These are phyloP conservation scores for Lasioglossum villosulum DNA, from an alignment of 2,888 invertebrate species.

Conservation along the genomic window DNA sequence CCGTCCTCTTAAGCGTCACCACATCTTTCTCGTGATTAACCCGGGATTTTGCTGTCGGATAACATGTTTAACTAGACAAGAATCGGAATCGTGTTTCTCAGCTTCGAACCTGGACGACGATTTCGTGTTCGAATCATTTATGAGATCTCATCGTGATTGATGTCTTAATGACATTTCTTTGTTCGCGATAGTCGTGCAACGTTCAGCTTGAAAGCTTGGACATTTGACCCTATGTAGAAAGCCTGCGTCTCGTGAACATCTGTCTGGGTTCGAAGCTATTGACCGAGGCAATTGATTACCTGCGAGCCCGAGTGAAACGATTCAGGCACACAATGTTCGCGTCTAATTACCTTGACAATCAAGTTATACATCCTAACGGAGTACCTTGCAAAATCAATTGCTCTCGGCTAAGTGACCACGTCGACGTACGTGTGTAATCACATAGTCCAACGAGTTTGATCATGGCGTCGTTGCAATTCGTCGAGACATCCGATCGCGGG, in stretches of 20 bases:
- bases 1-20: not conserved
- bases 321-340: not conserved
- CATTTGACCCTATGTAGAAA: not conserved
- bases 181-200: not conserved
- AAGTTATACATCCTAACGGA: not conserved
- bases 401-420: conserved; percentile 50
- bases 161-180: not conserved
- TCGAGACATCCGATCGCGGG: not conserved
- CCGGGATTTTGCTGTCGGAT: not conserved
- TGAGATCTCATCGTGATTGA: not conserved
- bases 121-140: not conserved
- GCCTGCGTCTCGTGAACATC: not conserved
- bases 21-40: not conserved
- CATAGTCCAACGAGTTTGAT: conserved; percentile 73
- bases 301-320: conserved; percentile 19
- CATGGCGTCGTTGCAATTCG: not conserved
- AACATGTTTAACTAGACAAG: not conserved
- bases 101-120: conserved; percentile 66
- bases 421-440: conserved; percentile 69
- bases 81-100: conserved; percentile 70
- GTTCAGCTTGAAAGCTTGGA: not conserved
- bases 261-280: conserved; percentile 64
- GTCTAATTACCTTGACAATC: conserved; percentile 11
- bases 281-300: conserved; percentile 65
- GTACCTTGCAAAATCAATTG: conserved; percentile 56